These are phyloP conservation scores for Petromus typicus DNA, from an alignment of 2,113 vertebrate species.

Conservation along the genomic window DNA sequence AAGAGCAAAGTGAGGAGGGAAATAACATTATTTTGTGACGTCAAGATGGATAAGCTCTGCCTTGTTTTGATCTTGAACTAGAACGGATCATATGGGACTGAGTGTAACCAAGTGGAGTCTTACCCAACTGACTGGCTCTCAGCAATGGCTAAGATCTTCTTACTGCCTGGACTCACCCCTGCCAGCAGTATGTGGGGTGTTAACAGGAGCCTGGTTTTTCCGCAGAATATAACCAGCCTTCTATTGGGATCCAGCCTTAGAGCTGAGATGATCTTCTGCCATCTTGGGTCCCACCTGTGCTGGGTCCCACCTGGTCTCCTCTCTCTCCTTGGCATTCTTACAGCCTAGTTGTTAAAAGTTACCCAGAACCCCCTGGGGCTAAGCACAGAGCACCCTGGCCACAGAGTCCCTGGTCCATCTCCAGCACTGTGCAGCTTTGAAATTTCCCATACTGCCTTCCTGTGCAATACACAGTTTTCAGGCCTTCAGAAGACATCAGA, in stretches of 20 bases:
- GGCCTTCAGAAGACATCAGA: background rate
- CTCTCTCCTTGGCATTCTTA: background rate
- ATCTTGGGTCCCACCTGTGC: background rate
- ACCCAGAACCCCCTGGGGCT: background rate
- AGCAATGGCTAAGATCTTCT: background rate
- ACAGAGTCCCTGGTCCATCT: background rate
- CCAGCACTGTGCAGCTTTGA: background rate
- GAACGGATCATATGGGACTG: background rate
- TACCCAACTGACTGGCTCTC: background rate
- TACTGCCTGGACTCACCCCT: background rate
- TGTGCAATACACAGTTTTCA: background rate
- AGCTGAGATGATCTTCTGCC: background rate
- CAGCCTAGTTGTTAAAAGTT: background rate
- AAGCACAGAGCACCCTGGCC: background rate
- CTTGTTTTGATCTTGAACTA: background rate
- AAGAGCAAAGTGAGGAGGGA: background rate
- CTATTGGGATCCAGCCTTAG: background rate
- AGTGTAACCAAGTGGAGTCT: background rate
- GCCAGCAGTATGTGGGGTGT: background rate
- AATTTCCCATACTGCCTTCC: background rate
- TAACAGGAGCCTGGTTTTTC: background rate
- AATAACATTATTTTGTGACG: background rate
- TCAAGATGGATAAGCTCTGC: background rate
- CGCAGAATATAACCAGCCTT: too few species aligned
- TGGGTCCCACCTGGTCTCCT: background rate